phyloP scores from a whole-genome alignment of 2,888 invertebrate genomes.

The Synanthedon andrenaeformis region DNA sequence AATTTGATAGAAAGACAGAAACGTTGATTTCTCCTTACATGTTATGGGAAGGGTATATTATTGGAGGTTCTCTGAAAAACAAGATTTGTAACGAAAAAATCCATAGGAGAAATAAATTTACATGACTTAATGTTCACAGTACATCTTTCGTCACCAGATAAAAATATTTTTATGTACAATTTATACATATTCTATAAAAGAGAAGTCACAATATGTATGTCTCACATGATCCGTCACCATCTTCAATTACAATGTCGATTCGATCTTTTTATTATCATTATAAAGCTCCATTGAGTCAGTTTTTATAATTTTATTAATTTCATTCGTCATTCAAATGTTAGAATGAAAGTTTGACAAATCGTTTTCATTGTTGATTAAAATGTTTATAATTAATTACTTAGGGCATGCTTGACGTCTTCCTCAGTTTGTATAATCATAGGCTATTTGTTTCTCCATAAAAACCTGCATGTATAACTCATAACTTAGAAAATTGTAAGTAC shows the following conservation, averaged over 20 bases:
- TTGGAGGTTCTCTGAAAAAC: too few relatives aligned
- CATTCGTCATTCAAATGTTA: constrained; percentile 27
- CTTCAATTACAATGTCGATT: constrained; percentile 24
- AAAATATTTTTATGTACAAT: constrained; percentile 6
- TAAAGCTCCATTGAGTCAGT: constrained; percentile 6
- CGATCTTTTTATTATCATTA: constrained; percentile 11
- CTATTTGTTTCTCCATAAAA: too few relatives aligned
- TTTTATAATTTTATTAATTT: constrained; percentile 44
- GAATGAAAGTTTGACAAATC: constrained; percentile 16
- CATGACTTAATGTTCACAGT: too few relatives aligned
- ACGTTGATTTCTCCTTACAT: too few relatives aligned
- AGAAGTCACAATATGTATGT: constrained; percentile 10
- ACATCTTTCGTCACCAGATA: too few relatives aligned
- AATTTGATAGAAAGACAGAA: too few relatives aligned
- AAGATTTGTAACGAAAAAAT: too few relatives aligned
- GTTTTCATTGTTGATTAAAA: constrained; percentile 27
- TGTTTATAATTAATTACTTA: constrained; percentile 14
- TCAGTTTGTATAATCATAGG: too few relatives aligned
- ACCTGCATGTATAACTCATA: too few relatives aligned
- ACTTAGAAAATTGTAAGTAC: too few relatives aligned
- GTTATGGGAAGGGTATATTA: too few relatives aligned
- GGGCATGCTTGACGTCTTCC: neutral
- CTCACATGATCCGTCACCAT: constrained; percentile 34
- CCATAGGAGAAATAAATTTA: too few relatives aligned
- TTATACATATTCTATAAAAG: constrained; percentile 26